A percentile compares a stretch with the other conserved stretches of the same genome.
phyloP scores from a whole-genome alignment of 2,797 vertebrate genomes.

The Cichlasoma orientale region DNA sequence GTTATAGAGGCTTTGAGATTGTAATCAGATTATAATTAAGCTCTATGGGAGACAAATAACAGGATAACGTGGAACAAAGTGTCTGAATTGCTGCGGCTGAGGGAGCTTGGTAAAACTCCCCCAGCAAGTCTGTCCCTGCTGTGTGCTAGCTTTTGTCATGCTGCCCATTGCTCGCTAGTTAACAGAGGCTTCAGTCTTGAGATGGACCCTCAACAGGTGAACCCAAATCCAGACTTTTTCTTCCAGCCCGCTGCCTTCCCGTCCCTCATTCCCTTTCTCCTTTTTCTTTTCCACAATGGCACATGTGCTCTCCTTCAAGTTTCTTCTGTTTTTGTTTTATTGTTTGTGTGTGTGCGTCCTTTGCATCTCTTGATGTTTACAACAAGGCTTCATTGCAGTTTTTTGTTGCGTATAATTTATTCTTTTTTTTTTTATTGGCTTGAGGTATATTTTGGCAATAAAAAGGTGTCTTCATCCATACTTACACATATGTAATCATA shows the following conservation, averaged over 20 bases:
- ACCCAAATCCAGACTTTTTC: conserved; percentile 32
- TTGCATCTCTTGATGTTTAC: conserved; percentile 32
- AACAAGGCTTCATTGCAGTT: conserved; percentile 45
- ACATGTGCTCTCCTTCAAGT: conserved; percentile 14
- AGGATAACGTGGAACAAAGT: background rate
- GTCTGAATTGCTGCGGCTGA: conserved; percentile 56
- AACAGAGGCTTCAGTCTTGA: conserved; percentile 58
- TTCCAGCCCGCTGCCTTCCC: conserved; percentile 39
- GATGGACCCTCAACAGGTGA: conserved; percentile 53
- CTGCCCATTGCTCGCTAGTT: conserved; percentile 70
- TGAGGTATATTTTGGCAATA: conserved; percentile 7
- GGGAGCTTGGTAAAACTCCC: conserved; percentile 77
- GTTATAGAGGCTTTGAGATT: conserved; percentile 14
- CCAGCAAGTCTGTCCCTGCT: conserved; percentile 75
- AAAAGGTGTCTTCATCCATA: background rate
- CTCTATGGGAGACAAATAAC: conserved; percentile 2
- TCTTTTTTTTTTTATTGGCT: background rate
- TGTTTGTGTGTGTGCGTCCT: conserved; percentile 19
- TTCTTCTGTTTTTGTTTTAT: conserved; percentile 3
- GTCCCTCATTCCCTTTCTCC: conserved; percentile 17
- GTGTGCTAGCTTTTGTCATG: conserved; percentile 79
- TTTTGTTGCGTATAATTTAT: conserved; percentile 26
- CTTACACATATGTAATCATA: conserved; percentile 6
- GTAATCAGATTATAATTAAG: conserved; percentile 29
- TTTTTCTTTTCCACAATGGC: conserved; percentile 11